A percentile compares a stretch with the other conserved stretches of the same genome.
Conservation (phyloP, 2,797 vertebrate genomes). For the Eulemur coronatus region DNA sequence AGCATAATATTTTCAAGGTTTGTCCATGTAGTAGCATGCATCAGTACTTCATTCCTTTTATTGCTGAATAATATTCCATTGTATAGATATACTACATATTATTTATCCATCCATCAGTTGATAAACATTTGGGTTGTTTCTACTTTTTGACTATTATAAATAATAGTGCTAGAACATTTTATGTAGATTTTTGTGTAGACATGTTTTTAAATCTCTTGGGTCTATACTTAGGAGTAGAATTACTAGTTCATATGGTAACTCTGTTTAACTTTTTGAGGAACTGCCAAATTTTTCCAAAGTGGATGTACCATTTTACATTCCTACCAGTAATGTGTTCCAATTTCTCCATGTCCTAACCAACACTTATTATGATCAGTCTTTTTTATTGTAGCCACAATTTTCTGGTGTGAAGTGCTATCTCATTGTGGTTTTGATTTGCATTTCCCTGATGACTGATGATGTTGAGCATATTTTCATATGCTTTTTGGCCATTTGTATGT, state of each 20-base stretch:
- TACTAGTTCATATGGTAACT: not conserved
- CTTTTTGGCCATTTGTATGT: not conserved
- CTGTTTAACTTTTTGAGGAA: not conserved
- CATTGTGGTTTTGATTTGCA: conserved; percentile 2
- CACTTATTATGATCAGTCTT: not conserved
- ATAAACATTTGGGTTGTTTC: not conserved
- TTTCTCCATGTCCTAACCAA: not conserved
- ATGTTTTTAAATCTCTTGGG: not conserved
- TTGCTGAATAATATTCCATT: not conserved
- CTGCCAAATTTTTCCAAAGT: not conserved
- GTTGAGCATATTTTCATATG: not conserved
- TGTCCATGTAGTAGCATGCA: not conserved
- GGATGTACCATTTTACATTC: not conserved
- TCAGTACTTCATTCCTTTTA: not conserved
- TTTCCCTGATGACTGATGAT: not conserved
- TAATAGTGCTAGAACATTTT: not conserved
- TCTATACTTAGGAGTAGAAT: not conserved
- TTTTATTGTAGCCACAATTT: not conserved
- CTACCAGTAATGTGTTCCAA: not conserved
- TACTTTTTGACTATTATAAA: not conserved
- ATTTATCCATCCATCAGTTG: not conserved
- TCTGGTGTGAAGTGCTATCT: not conserved
- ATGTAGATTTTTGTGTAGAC: not conserved
- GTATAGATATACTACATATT: not conserved
- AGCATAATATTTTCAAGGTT: not conserved